Evolutionary conservation across 2,113 vertebrate species (phyloP).

Genomic region (Coreoperca whiteheadi): DNA sequence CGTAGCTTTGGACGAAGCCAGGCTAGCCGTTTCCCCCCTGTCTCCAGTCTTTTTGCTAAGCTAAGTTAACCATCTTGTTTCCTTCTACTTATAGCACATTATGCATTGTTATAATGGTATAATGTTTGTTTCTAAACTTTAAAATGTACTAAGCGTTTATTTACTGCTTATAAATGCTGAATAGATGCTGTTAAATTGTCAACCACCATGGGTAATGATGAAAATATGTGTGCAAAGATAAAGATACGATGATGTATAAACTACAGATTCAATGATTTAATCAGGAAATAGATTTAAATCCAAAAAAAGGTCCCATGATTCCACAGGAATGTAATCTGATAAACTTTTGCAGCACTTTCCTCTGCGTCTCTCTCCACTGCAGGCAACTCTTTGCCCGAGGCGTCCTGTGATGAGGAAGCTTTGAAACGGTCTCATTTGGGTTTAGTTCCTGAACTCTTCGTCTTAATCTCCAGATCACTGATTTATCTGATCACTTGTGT

Average conservation of each 20-base stretch:
- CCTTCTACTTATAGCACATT: background rate
- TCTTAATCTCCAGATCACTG: slow-evolving; percentile 67
- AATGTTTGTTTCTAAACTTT: too few species aligned
- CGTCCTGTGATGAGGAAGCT: slow-evolving; percentile 40
- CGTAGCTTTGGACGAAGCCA: background rate
- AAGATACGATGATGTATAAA: background rate
- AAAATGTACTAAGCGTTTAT: background rate
- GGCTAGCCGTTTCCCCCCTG: background rate
- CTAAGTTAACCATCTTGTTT: background rate
- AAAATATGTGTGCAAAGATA: background rate
- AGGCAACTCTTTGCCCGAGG: slow-evolving; percentile 39
- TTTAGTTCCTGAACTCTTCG: slow-evolving; percentile 59
- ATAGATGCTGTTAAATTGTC: rapidly evolving
- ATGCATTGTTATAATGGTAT: background rate
- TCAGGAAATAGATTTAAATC: slow-evolving; percentile 10
- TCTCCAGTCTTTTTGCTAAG: background rate
- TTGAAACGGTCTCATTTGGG: slow-evolving; percentile 58
- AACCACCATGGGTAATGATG: background rate
- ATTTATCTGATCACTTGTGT: slow-evolving; percentile 64
- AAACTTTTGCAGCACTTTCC: background rate
- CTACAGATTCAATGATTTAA: background rate
- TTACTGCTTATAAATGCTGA: background rate
- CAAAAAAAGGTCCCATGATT: background rate
- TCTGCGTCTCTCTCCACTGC: slow-evolving; percentile 12
- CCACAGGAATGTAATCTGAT: slow-evolving; percentile 8